Base-by-base conservation (phyloP, 2,888 invertebrate genomes). In the Nemotelus nigrinus region DNA sequence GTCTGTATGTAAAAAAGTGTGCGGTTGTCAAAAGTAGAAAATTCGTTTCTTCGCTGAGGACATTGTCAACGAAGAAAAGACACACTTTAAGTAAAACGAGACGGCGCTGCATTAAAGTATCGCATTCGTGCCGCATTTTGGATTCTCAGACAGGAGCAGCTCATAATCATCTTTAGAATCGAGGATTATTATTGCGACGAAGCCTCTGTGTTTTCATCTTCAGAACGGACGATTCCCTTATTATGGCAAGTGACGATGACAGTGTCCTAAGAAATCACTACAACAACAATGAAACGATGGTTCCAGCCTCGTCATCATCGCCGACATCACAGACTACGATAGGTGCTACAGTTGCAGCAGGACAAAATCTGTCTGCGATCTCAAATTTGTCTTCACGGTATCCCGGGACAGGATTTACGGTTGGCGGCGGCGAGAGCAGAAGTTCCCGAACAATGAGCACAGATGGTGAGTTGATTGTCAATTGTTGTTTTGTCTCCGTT, bases 211-310 rank as follows among this genome's bases (percentile, higher is more conserved):
- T 58, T 45, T 43, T 45, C 7, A 45, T 72, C 58, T 72, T 72
- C 60, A 50, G 39, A 41, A 47, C 48, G 67, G 43, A 39, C 53
- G n/a, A 8, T 43, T 63, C 41, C 41, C 57, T n/a, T 60, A 78
- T 58, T 60, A 78, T 78, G 78, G 78, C 78, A 48, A 78, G 67
- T 75, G 78, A 78, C 58, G 75, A 78, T 68, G 75, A 78, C 47
- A 67, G 78, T 71, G 77, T 77, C 70, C 77, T 77, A 50, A 77
- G 70, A 48, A 77, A 70, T 67, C 67, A 74, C 43, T 68, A 75
- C 58, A 74, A 78, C 58, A 75, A 78, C 55, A 78, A 78, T 70
- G 78, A 75, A 8, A 48, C 77, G 57, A 53, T 47, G 3, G 43
- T 45, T 4, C 44, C 65, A n/a, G 7, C 55, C 8, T n/a, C 53